A percentile compares a stretch with the other conserved stretches of the same genome.
Conservation (phyloP, 1,140 invertebrate species). For the Rhynchophorus ferrugineus region DNA sequence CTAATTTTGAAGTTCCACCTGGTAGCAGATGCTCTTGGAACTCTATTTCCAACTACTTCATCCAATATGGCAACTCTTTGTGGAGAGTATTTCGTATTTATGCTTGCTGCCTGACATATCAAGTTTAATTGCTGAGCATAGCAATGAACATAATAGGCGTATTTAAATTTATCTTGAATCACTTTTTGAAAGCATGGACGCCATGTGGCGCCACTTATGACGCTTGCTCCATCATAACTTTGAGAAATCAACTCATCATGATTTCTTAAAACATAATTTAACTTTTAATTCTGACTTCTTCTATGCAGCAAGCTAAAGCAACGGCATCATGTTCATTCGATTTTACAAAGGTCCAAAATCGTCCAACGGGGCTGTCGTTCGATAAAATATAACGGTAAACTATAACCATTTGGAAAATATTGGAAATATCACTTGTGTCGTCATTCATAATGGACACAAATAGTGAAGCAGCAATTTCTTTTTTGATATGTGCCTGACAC, state of each 20-base stretch:
- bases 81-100: slow-evolving; percentile 24
- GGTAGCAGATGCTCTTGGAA: slow-evolving; percentile 10
- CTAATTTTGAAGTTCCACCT: slow-evolving; percentile 21
- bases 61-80: slow-evolving; percentile 15
- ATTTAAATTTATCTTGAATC: slow-evolving; percentile 31
- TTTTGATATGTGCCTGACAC: slow-evolving; percentile 29
- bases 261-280: slow-evolving; percentile 28
- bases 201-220: slow-evolving; percentile 35
- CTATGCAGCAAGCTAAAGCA: slow-evolving; percentile 22
- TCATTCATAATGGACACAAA: slow-evolving; percentile 34
- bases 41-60: slow-evolving; percentile 16
- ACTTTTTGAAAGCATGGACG: no score
- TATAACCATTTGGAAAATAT: slow-evolving; percentile 31
- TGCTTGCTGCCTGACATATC: slow-evolving; percentile 29
- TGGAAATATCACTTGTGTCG: slow-evolving; percentile 34
- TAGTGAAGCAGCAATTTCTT: slow-evolving; percentile 19
- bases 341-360: slow-evolving; percentile 30
- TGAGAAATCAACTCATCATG: slow-evolving; percentile 36
- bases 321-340: slow-evolving; percentile 21
- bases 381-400: slow-evolving; percentile 31
- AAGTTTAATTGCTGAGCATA: slow-evolving; percentile 38
- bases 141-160: slow-evolving; percentile 37
- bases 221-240: slow-evolving; percentile 35
- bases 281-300: slow-evolving; percentile 23
- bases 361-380: slow-evolving; percentile 27